Percentiles rank a stretch among this genome's conserved stretches.
Conservation (phyloP, 2,113 vertebrate genomes). For the Turdus rufiventris region DNA sequence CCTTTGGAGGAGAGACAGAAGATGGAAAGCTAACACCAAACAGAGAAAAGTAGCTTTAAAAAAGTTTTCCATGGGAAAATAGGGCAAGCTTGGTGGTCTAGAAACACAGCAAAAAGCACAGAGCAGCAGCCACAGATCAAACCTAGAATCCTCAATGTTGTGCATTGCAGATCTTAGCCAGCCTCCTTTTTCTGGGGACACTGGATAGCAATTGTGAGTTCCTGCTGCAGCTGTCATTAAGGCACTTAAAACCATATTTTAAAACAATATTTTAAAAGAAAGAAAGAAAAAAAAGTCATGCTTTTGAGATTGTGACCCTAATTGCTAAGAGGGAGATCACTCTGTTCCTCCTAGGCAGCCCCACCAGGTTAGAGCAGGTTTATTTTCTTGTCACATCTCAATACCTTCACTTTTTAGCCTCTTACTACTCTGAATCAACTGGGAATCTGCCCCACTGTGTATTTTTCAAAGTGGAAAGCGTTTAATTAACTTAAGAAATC, state of each 20-base stretch:
- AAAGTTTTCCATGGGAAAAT: background rate
- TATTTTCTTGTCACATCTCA: background rate
- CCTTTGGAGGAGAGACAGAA: background rate
- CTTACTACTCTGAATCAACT: background rate
- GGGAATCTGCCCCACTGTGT: background rate
- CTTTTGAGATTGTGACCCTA: background rate
- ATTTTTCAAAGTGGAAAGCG: background rate
- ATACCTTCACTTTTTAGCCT: background rate
- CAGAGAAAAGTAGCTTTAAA: background rate
- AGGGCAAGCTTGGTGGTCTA: background rate
- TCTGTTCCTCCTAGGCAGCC: background rate
- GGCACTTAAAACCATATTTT: background rate
- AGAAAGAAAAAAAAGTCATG: background rate
- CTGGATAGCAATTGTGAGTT: background rate
- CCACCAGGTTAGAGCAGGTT: background rate
- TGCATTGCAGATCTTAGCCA: background rate
- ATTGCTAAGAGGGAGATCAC: background rate
- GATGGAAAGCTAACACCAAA: background rate
- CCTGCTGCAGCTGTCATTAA: background rate
- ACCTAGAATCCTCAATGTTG: background rate
- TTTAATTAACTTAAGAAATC: background rate
- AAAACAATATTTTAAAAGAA: background rate
- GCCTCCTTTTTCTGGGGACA: background rate
- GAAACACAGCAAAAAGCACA: background rate
- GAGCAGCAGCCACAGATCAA: background rate